Percentiles rank a stretch among this genome's conserved stretches.
Conservation (phyloP, 2,888 invertebrate genomes). For the Eurytoma californica region DNA sequence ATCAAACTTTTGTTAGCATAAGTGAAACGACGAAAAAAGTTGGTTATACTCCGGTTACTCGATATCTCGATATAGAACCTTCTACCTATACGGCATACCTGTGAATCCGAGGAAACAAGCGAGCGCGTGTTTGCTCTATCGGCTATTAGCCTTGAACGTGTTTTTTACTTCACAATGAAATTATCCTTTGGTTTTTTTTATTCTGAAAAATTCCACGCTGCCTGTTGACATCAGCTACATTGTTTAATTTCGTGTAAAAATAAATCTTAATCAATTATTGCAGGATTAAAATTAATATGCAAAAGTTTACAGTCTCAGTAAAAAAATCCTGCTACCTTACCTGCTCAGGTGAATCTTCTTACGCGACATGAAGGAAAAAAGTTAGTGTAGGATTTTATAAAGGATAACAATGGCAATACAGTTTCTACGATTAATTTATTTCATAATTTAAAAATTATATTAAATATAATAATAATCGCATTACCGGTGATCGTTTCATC, state of each 20-base stretch:
- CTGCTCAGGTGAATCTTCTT: no score
- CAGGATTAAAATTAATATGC: no score
- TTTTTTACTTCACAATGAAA: not conserved
- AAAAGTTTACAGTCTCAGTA: no score
- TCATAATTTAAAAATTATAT: constrained; percentile 65
- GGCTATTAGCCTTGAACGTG: constrained; percentile 39
- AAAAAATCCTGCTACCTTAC: no score
- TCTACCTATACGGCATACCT: no score
- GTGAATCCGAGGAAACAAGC: constrained; percentile 5
- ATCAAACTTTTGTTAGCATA: no score
- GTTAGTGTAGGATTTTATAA: not conserved
- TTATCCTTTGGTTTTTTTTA: not conserved
- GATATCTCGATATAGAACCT: not conserved
- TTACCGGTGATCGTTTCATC: constrained; percentile 64
- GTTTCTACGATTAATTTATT: constrained; percentile 61
- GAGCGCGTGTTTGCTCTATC: not conserved
- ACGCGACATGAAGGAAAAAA: no score
- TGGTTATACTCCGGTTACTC: not conserved
- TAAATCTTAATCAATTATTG: no score
- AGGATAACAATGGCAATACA: constrained; percentile 29
- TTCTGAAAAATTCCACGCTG: constrained; percentile 10
- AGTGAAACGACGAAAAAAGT: not conserved
- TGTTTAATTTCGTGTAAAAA: not conserved
- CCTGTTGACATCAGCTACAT: not conserved
- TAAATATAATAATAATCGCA: constrained; percentile 65